phyloP scores from a whole-genome alignment of 35 echinoderm and acorn worm genomes.

The Acanthaster planci region DNA sequence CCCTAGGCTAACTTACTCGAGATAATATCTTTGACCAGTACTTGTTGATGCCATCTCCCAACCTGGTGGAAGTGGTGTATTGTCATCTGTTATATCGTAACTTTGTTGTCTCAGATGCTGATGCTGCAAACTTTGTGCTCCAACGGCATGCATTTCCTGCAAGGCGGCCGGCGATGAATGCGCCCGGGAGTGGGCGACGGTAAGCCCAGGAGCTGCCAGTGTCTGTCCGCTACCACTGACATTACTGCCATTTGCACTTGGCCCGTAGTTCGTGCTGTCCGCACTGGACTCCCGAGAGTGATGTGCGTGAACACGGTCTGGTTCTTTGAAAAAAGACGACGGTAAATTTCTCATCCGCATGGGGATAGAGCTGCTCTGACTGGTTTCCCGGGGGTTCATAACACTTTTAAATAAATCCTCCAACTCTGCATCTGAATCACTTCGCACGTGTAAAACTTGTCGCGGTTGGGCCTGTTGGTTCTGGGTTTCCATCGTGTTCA shows the following conservation, averaged over 20 bases:
- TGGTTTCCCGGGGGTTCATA: slow-evolving; percentile 41
- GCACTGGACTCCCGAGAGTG: slow-evolving; percentile 78
- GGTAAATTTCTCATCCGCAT: slow-evolving; percentile 80
- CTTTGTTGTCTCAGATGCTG: slow-evolving; percentile 85
- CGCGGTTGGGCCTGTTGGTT: background rate
- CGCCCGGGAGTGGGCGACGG: slow-evolving; percentile 71
- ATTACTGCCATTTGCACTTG: slow-evolving; percentile 38
- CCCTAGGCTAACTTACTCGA: slow-evolving; percentile 64
- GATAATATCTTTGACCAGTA: slow-evolving; percentile 80
- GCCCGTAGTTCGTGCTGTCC: slow-evolving; percentile 79
- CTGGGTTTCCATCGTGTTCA: slow-evolving; percentile 6
- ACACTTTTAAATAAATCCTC: slow-evolving; percentile 80
- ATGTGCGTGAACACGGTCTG: slow-evolving; percentile 56
- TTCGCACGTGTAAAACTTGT: slow-evolving; percentile 70
- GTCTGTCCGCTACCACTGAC: slow-evolving; percentile 23
- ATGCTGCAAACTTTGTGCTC: slow-evolving; percentile 58
- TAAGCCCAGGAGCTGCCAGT: slow-evolving; percentile 53
- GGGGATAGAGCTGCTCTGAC: slow-evolving; percentile 46
- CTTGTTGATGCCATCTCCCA: slow-evolving; percentile 81
- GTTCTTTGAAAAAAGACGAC: slow-evolving; percentile 80
- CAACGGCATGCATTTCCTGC: slow-evolving; percentile 63
- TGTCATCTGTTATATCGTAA: slow-evolving; percentile 62
- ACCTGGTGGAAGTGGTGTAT: slow-evolving; percentile 67
- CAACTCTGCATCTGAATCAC: slow-evolving; percentile 73
- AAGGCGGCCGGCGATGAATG: slow-evolving; percentile 75